Conservation (phyloP, 2,113 vertebrate species). For the Cynopterus brachyotis region DNA sequence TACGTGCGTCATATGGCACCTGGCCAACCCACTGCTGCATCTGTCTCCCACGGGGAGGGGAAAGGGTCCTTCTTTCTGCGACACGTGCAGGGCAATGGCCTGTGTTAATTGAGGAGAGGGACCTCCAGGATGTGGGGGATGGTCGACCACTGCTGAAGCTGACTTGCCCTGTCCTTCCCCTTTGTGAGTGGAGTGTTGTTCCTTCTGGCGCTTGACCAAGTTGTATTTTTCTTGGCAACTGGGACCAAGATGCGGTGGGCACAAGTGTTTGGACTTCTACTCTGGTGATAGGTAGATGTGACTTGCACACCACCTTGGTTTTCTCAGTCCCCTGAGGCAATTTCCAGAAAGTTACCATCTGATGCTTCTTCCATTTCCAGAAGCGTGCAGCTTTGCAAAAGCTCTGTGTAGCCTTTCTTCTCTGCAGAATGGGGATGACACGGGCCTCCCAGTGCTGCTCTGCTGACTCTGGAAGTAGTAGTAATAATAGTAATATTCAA, state of each 20-base stretch:
- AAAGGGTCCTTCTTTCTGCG: not conserved
- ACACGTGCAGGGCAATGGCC: not conserved
- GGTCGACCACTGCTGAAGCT: not conserved
- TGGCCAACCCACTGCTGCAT: not conserved
- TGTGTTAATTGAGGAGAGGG: not conserved
- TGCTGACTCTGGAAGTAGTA: not conserved
- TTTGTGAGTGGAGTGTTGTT: not conserved
- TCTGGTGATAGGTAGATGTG: not conserved
- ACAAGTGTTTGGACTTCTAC: not conserved
- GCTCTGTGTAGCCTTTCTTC: not conserved
- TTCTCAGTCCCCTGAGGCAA: not conserved
- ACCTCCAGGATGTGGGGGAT: too few relatives aligned
- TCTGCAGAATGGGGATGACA: not conserved
- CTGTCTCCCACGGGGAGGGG: not conserved
- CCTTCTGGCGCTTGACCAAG: accelerated
- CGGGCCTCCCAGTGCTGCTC: not conserved
- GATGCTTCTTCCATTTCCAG: not conserved
- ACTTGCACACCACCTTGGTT: not conserved
- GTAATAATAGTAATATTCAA: not conserved
- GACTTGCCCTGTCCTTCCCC: not conserved
- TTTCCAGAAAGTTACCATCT: not conserved
- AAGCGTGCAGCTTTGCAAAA: too few relatives aligned
- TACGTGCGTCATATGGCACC: not conserved
- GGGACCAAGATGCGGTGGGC: not conserved
- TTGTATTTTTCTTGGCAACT: not conserved